A percentile compares a stretch with the other conserved stretches of the same genome.
Conservation (phyloP, 2,113 vertebrate genomes). For the Nothoprocta perdicaria region DNA sequence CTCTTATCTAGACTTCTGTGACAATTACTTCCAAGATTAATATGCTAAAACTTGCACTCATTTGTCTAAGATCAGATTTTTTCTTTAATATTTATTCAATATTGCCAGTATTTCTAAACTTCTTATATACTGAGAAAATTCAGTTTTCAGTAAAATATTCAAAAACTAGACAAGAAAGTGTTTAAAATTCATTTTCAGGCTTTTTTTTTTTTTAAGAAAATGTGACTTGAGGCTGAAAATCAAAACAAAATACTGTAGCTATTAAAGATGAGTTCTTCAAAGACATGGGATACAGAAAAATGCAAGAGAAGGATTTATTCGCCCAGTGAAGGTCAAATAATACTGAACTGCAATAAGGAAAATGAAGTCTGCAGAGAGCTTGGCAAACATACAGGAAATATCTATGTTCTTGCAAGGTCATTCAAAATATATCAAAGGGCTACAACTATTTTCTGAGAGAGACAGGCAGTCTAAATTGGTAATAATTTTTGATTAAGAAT, state of each 20-base stretch:
- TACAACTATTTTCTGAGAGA: background rate
- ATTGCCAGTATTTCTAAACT: slow-evolving; percentile 14
- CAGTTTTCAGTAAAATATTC: background rate
- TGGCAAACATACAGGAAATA: background rate
- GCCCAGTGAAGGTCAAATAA: background rate
- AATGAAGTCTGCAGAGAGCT: background rate
- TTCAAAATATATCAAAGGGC: background rate
- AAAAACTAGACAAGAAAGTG: background rate
- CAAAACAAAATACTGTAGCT: background rate
- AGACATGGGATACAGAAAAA: background rate
- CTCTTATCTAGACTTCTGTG: slow-evolving; percentile 44
- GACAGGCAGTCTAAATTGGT: background rate
- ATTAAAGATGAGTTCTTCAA: background rate
- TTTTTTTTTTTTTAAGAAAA: background rate
- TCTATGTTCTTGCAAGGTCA: background rate
- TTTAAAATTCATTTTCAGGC: background rate
- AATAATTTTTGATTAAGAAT: background rate
- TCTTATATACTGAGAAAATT: slow-evolving; percentile 5
- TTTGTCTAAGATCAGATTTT: slow-evolving; percentile 34
- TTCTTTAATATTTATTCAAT: slow-evolving; percentile 19
- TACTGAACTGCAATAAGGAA: background rate
- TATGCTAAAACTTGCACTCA: background rate
- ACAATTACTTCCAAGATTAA: slow-evolving; percentile 53
- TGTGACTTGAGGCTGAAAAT: background rate
- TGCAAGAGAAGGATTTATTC: background rate